Percentiles rank a stretch among this genome's conserved stretches.
phyloP scores from a whole-genome alignment of 2,888 invertebrate species.

The Drosophila birchii region DNA sequence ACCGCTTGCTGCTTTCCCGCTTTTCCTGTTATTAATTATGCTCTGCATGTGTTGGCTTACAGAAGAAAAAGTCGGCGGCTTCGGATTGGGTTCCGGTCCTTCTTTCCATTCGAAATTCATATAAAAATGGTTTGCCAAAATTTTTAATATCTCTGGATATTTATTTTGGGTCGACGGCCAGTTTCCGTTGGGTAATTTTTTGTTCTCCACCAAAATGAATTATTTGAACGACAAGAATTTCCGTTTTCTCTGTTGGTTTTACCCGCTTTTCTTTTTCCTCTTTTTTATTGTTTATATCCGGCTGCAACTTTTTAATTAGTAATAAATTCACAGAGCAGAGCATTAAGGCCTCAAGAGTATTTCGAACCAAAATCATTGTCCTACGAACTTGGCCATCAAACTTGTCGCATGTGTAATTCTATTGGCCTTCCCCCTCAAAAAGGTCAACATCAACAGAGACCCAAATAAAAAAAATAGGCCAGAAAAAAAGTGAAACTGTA shows the following conservation, averaged over 20 bases:
- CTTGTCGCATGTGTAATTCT: conserved; percentile 37
- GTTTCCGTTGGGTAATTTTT: conserved; percentile 13
- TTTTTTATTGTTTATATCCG: conserved; percentile 13
- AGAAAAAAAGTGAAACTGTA: conserved; percentile 33
- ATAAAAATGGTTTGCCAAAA: conserved; percentile 44
- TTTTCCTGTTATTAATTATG: conserved; percentile 62
- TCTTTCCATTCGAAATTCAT: conserved; percentile 1
- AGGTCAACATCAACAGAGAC: conserved; percentile 26
- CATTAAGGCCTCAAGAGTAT: conserved; percentile 18
- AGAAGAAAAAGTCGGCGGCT: conserved; percentile 7
- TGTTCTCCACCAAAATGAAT: conserved; percentile 30
- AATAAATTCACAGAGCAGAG: conserved; percentile 17
- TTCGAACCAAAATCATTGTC: not conserved
- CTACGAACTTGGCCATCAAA: conserved; percentile 32
- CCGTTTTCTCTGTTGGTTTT: conserved; percentile 15
- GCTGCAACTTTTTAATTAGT: conserved; percentile 25
- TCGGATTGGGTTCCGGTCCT: not conserved
- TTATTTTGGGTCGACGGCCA: conserved; percentile 22
- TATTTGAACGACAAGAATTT: conserved; percentile 25
- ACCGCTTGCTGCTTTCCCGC: not conserved
- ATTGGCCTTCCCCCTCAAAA: conserved; percentile 34
- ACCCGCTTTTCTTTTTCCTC: not conserved
- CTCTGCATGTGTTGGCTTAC: conserved; percentile 39
- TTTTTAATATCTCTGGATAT: conserved; percentile 49
- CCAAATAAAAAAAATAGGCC: conserved; percentile 5